Evolutionary conservation across 37 sponge, comb jelly and placozoan genomes (phyloP), one percentile per base, ranked within the genome.

Genomic region (Ephydatia muelleri): DNA sequence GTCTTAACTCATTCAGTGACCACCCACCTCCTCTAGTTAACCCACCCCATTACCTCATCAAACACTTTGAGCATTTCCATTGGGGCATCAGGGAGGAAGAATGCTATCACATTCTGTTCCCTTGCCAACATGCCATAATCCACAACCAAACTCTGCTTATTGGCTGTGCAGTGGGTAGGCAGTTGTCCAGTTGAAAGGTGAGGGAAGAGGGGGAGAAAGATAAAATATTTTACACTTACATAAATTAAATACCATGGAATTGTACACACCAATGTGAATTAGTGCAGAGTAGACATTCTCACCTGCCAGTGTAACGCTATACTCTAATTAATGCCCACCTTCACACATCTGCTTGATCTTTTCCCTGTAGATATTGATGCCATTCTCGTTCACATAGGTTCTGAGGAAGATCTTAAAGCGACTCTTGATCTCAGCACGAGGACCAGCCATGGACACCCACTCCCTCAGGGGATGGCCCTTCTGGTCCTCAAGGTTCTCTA

Each of bases 51-150:
- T 77, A 95, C 96, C 88, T 99, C 99, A 82, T 99, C 99, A 79
- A 99, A 95, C 57, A 99, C 95, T 19, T 86, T 85, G 73, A 99
- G 79, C 97, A 99, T 97, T 75, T 99, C 99, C 39, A 89, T 75
- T 2, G 99, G 99, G n/a, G 97, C 99, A 70, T 99, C 99, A 31
- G 99, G 99, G 38, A 99, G 94, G 72, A 99, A 99, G 86, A 91
- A 99, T 3, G 99, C 99, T 0, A 99, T 87, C 19, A 95, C 97
- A 35, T 97, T 88, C 38, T 84, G 87, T 49, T 82, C 76, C 36
- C 86, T 80, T 4, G 97, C 99, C 48, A 99, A 78, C 27, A 78
- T 83, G 70, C 92, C 93, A 87, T 99, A 99, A 87, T 97, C 91
- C 23, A 99, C 94, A 6, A 99, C 84, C n/a, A 98, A 67, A 73